phyloP scores from a whole-genome alignment of 2,113 vertebrate genomes.

The Pelmatolapia mariae region DNA sequence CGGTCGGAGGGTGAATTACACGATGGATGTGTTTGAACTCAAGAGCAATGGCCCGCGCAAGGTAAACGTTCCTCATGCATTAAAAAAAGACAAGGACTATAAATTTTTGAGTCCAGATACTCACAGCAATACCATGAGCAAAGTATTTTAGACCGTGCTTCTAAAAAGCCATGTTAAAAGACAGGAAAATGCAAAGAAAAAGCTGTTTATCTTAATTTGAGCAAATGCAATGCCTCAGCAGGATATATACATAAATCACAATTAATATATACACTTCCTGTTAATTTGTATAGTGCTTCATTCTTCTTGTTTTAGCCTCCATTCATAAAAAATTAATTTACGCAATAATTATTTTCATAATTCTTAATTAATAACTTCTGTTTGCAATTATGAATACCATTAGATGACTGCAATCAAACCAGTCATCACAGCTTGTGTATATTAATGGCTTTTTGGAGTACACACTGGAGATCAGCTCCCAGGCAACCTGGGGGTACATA shows the following conservation, averaged over 20 bases:
- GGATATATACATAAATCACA: not conserved
- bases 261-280: not conserved
- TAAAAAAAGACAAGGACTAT: not conserved
- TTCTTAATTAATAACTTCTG: not conserved
- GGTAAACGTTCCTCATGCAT: constrained; percentile 62
- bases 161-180: not conserved
- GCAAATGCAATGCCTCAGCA: not conserved
- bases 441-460: not conserved
- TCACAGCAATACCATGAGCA: not conserved
- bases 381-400: not conserved
- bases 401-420: not conserved
- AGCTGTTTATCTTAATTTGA: not conserved
- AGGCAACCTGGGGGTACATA: not conserved
- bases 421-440: not conserved
- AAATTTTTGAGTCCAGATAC: not conserved
- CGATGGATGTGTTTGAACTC: constrained; percentile 97
- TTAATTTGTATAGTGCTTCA: not conserved
- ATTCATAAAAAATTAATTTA: not conserved
- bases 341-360: not conserved
- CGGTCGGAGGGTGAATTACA: constrained; percentile 93
- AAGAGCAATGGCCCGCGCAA: constrained; percentile 91
- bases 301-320: not conserved
- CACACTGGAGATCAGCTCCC: not conserved
- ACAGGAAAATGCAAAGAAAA: not conserved
- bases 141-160: not conserved